Evolutionary conservation across 2,888 invertebrate genomes (phyloP).

Genomic region (Archaeoteleia sp.): DNA sequence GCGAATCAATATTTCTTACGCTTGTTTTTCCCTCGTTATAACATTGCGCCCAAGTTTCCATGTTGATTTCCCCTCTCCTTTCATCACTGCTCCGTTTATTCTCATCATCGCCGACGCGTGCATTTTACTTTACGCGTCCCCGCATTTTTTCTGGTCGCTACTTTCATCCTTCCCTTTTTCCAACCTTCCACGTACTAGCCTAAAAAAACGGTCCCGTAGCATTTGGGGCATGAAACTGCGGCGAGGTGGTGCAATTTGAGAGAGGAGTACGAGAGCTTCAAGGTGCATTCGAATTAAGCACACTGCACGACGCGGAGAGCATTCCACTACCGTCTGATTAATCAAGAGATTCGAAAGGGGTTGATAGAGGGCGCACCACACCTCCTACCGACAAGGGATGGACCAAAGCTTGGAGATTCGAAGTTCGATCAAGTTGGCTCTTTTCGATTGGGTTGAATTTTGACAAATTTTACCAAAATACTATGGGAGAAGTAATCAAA

Average conservation of each 20-base stretch:
- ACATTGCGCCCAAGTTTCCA: conserved; percentile 26
- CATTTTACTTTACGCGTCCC: conserved; percentile 2
- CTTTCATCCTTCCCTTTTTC: background rate
- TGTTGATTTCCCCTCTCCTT: conserved; percentile 23
- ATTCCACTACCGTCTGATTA: conserved; percentile 34
- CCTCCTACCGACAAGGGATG: conserved; percentile 1
- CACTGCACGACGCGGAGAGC: conserved; percentile 23
- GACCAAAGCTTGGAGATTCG: too few species aligned
- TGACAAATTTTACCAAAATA: too few species aligned
- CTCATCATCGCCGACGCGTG: background rate
- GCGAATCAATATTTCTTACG: conserved; percentile 21
- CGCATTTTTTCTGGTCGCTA: background rate
- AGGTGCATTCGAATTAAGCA: conserved; percentile 32
- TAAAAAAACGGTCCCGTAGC: conserved; percentile 17
- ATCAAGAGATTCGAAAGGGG: conserved; percentile 20
- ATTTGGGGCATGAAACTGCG: conserved; percentile 28
- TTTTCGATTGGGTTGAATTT: too few species aligned
- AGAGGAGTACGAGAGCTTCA: conserved; percentile 2
- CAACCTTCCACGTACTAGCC: background rate
- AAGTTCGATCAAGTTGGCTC: too few species aligned
- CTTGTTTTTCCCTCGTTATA: conserved; percentile 30
- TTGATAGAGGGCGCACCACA: conserved; percentile 27
- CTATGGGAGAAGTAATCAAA: too few species aligned
- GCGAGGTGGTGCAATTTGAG: conserved; percentile 24
- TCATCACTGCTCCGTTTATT: background rate